Conservation (phyloP, 2,113 vertebrate species). For the Sula dactylatra region DNA sequence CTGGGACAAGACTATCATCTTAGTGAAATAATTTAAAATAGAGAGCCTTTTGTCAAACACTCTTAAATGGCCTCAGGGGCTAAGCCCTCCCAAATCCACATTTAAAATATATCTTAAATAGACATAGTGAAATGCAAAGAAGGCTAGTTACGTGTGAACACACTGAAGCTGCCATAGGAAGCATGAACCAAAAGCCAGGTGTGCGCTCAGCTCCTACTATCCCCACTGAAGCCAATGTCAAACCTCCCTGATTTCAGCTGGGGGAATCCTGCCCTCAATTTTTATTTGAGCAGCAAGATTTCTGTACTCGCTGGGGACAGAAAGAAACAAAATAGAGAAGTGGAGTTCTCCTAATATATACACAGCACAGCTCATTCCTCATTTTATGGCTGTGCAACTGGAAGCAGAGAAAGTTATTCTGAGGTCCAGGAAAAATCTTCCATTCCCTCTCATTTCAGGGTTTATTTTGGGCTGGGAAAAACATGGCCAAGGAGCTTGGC, state of each 20-base stretch:
- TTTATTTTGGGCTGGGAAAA: background rate
- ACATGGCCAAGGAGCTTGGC: background rate
- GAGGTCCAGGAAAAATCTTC: background rate
- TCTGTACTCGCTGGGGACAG: background rate
- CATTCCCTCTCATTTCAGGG: background rate
- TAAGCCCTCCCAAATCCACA: background rate
- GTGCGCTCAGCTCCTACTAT: background rate
- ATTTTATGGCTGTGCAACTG: background rate
- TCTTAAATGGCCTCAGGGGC: background rate
- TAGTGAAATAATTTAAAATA: background rate
- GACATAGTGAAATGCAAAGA: background rate
- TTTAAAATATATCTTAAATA: background rate
- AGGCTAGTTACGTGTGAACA: background rate
- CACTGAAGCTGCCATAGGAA: background rate
- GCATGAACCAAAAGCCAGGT: background rate
- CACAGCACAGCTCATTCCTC: rapidly evolving
- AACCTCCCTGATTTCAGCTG: background rate
- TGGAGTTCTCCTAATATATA: background rate
- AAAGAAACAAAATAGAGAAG: background rate
- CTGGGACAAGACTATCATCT: background rate
- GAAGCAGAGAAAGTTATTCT: background rate
- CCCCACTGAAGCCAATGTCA: background rate
- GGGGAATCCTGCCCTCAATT: background rate
- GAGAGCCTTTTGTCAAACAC: background rate
- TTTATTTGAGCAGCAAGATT: background rate